Evolutionary conservation across 1,140 invertebrate species (phyloP).

Genomic region (Latrodectus geometricus): DNA sequence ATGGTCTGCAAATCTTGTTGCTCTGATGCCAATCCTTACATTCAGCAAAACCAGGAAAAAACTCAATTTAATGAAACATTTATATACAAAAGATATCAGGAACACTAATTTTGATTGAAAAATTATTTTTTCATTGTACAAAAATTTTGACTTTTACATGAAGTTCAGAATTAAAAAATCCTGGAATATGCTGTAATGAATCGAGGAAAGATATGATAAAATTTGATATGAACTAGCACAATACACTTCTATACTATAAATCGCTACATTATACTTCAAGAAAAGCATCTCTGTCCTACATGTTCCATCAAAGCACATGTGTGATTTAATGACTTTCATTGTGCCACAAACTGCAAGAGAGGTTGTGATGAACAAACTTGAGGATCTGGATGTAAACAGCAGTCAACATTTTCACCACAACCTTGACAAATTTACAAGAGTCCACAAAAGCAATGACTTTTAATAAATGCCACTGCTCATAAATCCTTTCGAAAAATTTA

Average conservation of each 20-base stretch:
- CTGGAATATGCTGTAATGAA: neutral
- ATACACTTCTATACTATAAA: constrained; percentile 55
- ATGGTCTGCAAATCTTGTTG: no score
- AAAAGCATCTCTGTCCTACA: constrained; percentile 34
- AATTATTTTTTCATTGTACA: no score
- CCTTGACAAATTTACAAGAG: neutral
- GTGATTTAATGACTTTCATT: neutral
- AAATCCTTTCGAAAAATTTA: constrained; percentile 38
- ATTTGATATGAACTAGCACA: constrained; percentile 58
- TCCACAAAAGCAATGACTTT: constrained; percentile 13
- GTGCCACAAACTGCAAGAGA: constrained; percentile 28
- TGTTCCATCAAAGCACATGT: neutral
- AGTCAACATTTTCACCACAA: constrained; percentile 28
- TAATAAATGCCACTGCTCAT: constrained; percentile 15
- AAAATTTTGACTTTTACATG: no score
- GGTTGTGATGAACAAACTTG: constrained; percentile 13
- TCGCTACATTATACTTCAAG: constrained; percentile 48
- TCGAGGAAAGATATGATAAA: constrained; percentile 9
- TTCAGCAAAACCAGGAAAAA: no score
- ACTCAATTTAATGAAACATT: no score
- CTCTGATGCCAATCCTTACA: no score
- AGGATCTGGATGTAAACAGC: neutral
- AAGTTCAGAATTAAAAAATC: no score
- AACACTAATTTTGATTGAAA: no score
- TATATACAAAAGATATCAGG: no score